A percentile compares a stretch with the other conserved stretches of the same genome.
phyloP scores from a whole-genome alignment of 2,113 vertebrate species.

The Aplodontia rufa region DNA sequence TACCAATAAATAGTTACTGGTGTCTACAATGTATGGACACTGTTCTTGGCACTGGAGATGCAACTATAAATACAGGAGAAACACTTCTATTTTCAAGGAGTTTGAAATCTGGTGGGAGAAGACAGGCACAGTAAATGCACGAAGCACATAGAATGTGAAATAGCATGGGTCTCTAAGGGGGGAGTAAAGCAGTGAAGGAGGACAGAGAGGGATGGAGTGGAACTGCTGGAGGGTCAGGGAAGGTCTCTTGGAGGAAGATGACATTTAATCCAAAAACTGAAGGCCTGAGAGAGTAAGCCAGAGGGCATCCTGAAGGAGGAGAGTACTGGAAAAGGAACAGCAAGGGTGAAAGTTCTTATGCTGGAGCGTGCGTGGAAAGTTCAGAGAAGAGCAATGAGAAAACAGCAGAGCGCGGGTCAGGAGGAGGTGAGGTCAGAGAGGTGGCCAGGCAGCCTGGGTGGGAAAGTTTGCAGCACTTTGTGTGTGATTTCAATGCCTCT shows the following conservation, averaged over 20 bases:
- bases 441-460: too few species aligned
- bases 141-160: not conserved
- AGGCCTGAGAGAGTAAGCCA: not conserved
- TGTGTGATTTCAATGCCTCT: not conserved
- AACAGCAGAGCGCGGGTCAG: not conserved
- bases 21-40: not conserved
- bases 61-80: not conserved
- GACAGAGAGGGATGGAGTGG: accelerated
- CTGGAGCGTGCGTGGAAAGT: not conserved
- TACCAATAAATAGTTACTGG: not conserved
- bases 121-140: not conserved
- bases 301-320: not conserved
- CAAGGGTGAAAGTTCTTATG: not conserved
- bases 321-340: not conserved
- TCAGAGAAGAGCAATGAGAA: not conserved
- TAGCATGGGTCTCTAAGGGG: not conserved
- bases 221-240: not conserved
- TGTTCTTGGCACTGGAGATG: not conserved
- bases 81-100: not conserved
- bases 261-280: not conserved
- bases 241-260: not conserved
- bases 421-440: not conserved
- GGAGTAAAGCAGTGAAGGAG: not conserved
- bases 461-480: not conserved
- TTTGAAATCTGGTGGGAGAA: not conserved